Base-by-base conservation (phyloP, 2,888 invertebrate genomes). In the Rhodophaea formosa region DNA sequence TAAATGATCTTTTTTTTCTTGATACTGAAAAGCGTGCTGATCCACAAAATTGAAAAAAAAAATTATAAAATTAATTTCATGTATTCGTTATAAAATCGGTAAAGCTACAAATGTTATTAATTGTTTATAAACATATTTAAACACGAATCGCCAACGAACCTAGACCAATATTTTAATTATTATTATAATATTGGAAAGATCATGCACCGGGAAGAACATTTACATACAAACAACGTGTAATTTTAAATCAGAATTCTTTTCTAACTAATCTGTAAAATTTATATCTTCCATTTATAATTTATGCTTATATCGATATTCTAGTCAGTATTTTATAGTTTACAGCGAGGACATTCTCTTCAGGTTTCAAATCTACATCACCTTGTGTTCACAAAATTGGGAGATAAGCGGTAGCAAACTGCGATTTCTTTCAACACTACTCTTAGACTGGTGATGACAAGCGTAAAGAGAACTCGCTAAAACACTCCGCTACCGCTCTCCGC, bases 251-350 rank as follows among this genome's bases (percentile, higher is more conserved):
- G 74, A 80, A 75, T 80, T 83, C 72, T 75, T 77, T 79, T 80
- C 83, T 86, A 86, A 80, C 83, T 87, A 82, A 74, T 71, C 74
- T 79, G 78, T 82, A 84, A 83, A 86, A 79, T 81, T 79, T 80
- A 75, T 75, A 79, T 75, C 69, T 72, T 75, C 68, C 76, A 71
- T 65, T 69, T 72, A 73, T 75, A 71, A 70, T 62, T 71, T 70
- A 71, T 62, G 60, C 72, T 70, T 75, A 74, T 60, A 62, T 65
- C 57, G 59, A 69, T 75, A 74, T 66, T 64, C 72, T 79, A 79
- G 69, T 71, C 67, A 68, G 64, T 72, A 70, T 66, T 66, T 73
- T 72, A 69, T 63, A 68, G 68, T 65, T 64, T 68, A 66, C 64
- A 67, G 51, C 46, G 63, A 67, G 63, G 63, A 60, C 62, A 59